Percentiles rank a stretch among this genome's conserved stretches.
Conservation (phyloP, 2,888 invertebrate species). For the Rhagium mordax region DNA sequence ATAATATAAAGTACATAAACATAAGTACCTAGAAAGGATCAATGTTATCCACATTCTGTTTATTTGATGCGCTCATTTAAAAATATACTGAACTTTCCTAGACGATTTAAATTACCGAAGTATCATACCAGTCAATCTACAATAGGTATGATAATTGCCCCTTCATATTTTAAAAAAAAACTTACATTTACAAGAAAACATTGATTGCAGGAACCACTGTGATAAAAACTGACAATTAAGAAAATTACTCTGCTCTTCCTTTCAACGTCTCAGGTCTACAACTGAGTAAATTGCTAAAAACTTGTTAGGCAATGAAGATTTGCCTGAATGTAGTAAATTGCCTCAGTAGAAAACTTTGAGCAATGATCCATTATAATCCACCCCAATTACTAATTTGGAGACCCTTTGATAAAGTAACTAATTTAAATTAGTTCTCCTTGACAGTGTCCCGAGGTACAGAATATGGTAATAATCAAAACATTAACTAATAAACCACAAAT, state of each 20-base stretch:
- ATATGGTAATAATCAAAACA: slow-evolving; percentile 25
- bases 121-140: no score
- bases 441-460: slow-evolving; percentile 37
- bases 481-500: slow-evolving; percentile 17
- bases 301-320: slow-evolving; percentile 23
- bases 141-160: no score
- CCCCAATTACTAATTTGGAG: slow-evolving; percentile 57
- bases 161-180: neutral
- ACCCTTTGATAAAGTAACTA: slow-evolving; percentile 57
- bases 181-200: slow-evolving; percentile 7
- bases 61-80: no score
- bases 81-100: no score
- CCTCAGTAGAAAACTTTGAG: slow-evolving; percentile 41
- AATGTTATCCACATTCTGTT: no score
- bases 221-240: slow-evolving; percentile 3
- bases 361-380: slow-evolving; percentile 52
- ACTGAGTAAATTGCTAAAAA: slow-evolving; percentile 43
- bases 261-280: slow-evolving; percentile 10
- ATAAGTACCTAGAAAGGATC: no score
- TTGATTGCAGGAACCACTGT: neutral
- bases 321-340: slow-evolving; percentile 46
- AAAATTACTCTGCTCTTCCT: neutral
- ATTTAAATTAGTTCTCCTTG: slow-evolving; percentile 57
- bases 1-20: no score
- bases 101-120: no score